Conservation (phyloP, 2,797 vertebrate species). For the Tolypeutes matacus region DNA sequence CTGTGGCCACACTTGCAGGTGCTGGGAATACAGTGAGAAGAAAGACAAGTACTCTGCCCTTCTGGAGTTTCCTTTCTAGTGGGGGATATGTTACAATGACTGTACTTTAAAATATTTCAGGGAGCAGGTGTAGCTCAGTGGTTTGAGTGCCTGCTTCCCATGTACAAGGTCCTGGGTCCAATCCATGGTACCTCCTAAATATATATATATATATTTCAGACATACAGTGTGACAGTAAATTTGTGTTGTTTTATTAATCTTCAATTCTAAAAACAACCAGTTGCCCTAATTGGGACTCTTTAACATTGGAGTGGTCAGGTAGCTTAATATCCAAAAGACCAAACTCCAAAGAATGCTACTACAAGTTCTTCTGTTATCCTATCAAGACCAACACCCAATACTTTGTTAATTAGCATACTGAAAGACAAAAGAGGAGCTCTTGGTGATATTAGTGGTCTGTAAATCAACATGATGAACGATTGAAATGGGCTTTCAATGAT, state of each 20-base stretch:
- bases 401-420: background rate
- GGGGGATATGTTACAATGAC: background rate
- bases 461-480: background rate
- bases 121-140: too few species aligned
- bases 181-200: too few species aligned
- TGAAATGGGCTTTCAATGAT: background rate
- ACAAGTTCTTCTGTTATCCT: background rate
- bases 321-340: background rate
- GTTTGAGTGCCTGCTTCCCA: too few species aligned
- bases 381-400: background rate
- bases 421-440: background rate
- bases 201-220: background rate
- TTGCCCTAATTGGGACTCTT: background rate
- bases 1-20: background rate
- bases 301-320: background rate
- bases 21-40: background rate
- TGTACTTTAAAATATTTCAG: too few species aligned
- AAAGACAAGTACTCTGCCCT: background rate
- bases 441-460: background rate
- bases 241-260: background rate
- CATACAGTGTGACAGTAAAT: background rate
- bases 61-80: background rate
- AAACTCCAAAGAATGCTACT: background rate
- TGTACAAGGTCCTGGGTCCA: too few species aligned
- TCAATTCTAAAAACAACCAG: slow-evolving; percentile 3